Evolutionary conservation across 2,888 invertebrate genomes (phyloP), one percentile per base, ranked within the genome.

Genomic region (Dynastes tityus): DNA sequence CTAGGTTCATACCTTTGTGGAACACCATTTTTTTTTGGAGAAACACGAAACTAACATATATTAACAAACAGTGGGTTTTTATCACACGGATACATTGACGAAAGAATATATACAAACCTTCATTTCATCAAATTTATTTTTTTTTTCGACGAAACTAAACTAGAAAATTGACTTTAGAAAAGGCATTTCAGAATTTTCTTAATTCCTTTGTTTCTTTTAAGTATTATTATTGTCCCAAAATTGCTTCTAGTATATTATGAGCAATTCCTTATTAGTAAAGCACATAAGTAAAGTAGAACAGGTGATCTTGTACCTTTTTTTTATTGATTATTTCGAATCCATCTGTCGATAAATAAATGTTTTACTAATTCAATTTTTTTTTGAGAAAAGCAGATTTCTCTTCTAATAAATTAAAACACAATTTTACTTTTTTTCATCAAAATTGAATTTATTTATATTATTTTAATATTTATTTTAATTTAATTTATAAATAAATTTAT

Each of bases 81-180:
- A 55, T 16, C n/a, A 55, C n/a, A 55, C 13, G 55, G n/a, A n/a
- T 55, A 55, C 55, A 16, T 55, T n/a, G 13, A 55, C 55, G 16
- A 16, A 16, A 13, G 55, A 55, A 45, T 11, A 22, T 22, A 22
- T 22, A 45, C 2, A 45, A 45, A 45, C 45, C 2, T 45, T n/a
- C 55, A 55, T n/a, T 16, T 55, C n/a, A 51, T 51, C n/a, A 51
- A 13, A n/a, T 55, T 55, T 55, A 55, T 55, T 16, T 55, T 8
- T 45, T 11, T 45, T 55, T 16, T 55, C n/a, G 55, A 55, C n/a
- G 13, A 16, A 16, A 55, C 16, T 55, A 55, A 55, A 55, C 55
- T 55, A 55, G 55, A 55, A 55, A 55, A 55, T 55, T 55, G 55
- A 55, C 55, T 55, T 6, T n/a, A 55, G 45, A 55, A 55, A 55